These are phyloP conservation scores for Marmota monax DNA, from an alignment of 2,113 vertebrate genomes.

Conservation along the genomic window DNA sequence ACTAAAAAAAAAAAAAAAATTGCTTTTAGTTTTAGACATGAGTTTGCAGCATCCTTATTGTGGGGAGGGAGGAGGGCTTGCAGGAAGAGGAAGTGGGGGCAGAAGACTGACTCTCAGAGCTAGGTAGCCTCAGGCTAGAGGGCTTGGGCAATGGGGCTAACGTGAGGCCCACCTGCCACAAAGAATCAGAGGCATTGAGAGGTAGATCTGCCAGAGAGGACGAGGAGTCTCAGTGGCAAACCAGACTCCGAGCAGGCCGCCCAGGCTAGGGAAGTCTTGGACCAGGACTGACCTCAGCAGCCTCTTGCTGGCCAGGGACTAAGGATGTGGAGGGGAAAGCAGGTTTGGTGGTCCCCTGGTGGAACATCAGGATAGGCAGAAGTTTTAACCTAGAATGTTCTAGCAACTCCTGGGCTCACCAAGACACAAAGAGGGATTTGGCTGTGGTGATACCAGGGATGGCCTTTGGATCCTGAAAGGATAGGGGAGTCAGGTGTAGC, in stretches of 20 bases:
- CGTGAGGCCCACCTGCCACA: not conserved
- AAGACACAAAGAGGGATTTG: not conserved
- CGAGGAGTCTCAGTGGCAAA: rapidly evolving
- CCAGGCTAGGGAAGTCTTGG: not conserved
- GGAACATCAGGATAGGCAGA: not conserved
- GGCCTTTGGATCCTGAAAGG: not conserved
- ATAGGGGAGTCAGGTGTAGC: not conserved
- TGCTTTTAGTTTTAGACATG: not conserved
- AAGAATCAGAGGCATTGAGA: not conserved
- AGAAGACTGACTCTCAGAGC: not conserved
- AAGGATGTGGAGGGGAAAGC: not conserved
- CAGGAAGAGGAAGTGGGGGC: not conserved
- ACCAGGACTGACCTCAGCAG: not conserved
- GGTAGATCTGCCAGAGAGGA: not conserved
- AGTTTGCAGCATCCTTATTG: not conserved
- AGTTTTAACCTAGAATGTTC: not conserved
- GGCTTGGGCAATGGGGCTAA: not conserved
- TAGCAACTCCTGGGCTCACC: not conserved
- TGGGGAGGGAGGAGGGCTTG: not conserved
- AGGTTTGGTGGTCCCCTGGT: not conserved
- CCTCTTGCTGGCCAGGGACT: not conserved
- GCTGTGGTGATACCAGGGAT: rapidly evolving
- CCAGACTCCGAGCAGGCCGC: not conserved
- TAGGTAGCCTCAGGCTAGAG: not conserved
- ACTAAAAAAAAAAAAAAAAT: not conserved